phyloP scores from a whole-genome alignment of 2,113 vertebrate species.

The Zosterops lateralis region DNA sequence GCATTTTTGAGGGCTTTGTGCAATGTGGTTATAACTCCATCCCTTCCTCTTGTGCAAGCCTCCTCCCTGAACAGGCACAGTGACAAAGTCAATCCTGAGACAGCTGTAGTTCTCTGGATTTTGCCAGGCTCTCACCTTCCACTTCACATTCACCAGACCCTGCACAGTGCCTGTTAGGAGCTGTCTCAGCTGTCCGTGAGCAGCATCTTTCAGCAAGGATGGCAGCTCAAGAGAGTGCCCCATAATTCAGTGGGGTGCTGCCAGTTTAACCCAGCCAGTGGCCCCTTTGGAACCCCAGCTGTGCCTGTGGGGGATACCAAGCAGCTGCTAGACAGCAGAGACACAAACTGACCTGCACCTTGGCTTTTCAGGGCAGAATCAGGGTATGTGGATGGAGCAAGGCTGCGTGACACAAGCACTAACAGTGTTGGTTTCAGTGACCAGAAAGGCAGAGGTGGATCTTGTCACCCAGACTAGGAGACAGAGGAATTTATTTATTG shows the following conservation, averaged over 20 bases:
- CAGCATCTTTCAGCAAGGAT: background rate
- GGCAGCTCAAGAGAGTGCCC: background rate
- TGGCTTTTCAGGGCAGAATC: background rate
- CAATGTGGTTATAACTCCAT: background rate
- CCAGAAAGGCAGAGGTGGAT: background rate
- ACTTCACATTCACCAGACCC: background rate
- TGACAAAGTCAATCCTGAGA: background rate
- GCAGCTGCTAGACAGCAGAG: background rate
- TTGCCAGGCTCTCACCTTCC: background rate
- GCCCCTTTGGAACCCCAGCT: background rate
- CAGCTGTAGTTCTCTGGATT: background rate
- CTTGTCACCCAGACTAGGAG: background rate
- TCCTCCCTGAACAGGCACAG: background rate
- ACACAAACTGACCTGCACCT: background rate
- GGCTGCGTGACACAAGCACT: background rate
- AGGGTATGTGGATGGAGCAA: background rate
- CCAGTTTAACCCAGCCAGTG: background rate
- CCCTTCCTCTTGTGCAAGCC: background rate
- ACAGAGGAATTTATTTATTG: background rate
- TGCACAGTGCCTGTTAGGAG: background rate
- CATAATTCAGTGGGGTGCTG: background rate
- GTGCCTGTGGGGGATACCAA: background rate
- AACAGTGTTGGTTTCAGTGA: background rate
- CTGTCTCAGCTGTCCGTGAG: background rate
- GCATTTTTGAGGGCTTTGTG: background rate